Conservation (phyloP, 2,888 invertebrate genomes). For the Vandiemenella viatica region DNA sequence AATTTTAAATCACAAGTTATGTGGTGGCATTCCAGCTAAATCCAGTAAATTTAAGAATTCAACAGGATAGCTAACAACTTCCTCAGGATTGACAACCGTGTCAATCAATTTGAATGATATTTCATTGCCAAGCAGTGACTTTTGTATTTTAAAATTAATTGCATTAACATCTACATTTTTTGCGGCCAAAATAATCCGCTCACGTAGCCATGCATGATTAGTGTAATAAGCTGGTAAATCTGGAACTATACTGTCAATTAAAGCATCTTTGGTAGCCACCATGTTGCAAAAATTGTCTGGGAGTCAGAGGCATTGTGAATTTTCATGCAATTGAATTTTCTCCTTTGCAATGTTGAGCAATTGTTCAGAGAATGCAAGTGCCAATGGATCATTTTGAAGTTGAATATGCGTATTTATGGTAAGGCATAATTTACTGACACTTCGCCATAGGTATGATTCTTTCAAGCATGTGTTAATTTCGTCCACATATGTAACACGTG, state of each 20-base stretch:
- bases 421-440: conserved; percentile 17
- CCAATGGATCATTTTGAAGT: conserved; percentile 21
- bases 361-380: conserved; percentile 19
- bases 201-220: conserved; percentile 21
- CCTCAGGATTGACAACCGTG: conserved; percentile 14
- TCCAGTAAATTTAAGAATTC: conserved; percentile 19
- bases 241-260: conserved; percentile 20
- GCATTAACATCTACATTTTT: conserved; percentile 23
- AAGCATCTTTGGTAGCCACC: conserved; percentile 14
- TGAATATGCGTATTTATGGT: conserved; percentile 20
- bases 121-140: conserved; percentile 12
- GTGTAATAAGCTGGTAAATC: conserved; percentile 19
- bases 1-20: conserved; percentile 10
- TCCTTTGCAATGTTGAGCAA: conserved; percentile 20
- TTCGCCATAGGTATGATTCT: conserved; percentile 16
- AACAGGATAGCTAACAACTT: conserved; percentile 15
- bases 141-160: conserved; percentile 16
- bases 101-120: conserved; percentile 2
- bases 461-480: conserved; percentile 3
- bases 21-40: conserved; percentile 18
- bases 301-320: conserved; percentile 17
- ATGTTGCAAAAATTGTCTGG: conserved; percentile 20
- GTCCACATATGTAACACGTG: not conserved
- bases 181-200: conserved; percentile 23
- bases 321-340: conserved; percentile 16